Conservation (phyloP, 2,113 vertebrate species). For the Sphaerodactylus townsendi region DNA sequence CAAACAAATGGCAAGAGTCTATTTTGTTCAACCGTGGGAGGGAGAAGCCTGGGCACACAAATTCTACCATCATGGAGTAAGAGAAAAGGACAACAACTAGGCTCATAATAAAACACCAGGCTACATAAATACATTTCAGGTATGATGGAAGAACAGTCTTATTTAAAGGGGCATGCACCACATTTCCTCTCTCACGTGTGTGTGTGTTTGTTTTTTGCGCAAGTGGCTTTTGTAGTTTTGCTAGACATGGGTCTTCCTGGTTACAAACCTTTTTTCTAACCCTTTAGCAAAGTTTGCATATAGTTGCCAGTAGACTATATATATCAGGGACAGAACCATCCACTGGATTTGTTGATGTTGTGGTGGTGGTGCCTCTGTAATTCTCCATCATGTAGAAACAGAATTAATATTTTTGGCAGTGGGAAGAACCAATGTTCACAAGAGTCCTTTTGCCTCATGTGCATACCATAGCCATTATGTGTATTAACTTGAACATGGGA, state of each 20-base stretch:
- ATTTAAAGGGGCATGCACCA: no score
- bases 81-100: no score
- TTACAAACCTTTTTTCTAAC: neutral
- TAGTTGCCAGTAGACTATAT: neutral
- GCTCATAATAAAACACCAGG: no score
- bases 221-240: neutral
- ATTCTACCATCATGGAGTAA: no score
- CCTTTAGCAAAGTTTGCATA: neutral
- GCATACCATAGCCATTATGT: neutral
- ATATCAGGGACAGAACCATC: neutral
- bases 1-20: no score
- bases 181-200: no score
- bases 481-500: neutral
- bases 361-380: neutral
- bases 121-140: no score
- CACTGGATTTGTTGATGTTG: neutral
- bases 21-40: no score
- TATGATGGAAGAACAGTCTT: no score
- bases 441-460: neutral
- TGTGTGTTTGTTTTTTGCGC: neutral
- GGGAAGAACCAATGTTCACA: neutral
- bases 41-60: no score
- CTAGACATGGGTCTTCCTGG: neutral
- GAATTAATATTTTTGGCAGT: neutral
- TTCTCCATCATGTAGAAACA: neutral